Evolutionary conservation across 2,797 vertebrate genomes (phyloP).

Genomic region (Onychomys leucogaster): DNA sequence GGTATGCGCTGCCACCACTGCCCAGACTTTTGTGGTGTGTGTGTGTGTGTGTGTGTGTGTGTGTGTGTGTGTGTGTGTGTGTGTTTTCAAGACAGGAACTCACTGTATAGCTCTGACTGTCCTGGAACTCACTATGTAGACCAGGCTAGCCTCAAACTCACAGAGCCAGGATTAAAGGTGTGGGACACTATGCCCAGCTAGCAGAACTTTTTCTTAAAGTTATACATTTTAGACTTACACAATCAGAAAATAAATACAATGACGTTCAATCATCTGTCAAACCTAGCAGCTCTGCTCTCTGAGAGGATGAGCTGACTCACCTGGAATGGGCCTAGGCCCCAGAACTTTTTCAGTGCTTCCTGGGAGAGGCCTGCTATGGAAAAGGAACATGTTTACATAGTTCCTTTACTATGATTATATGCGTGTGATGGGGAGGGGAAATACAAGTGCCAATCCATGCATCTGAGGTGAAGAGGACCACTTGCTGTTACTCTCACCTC

Average conservation of each 20-base stretch:
- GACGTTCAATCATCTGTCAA: neutral
- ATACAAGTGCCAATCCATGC: too few relatives aligned
- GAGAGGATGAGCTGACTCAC: neutral
- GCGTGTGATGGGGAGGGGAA: neutral
- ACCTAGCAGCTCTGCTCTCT: neutral
- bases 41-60: neutral
- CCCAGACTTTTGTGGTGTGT: too few relatives aligned
- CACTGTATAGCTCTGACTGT: neutral
- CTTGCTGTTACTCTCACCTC: neutral
- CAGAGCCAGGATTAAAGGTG: neutral
- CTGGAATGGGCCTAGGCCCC: neutral
- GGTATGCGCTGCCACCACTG: too few relatives aligned
- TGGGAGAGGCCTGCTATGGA: neutral
- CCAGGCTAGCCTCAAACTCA: neutral
- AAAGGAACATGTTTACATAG: neutral
- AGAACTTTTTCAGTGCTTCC: neutral
- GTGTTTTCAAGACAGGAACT: neutral
- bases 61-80: neutral
- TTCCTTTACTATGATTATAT: neutral
- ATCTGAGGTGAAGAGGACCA: neutral
- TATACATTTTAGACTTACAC: neutral
- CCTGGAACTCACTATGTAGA: neutral
- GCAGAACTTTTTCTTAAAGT: constrained; percentile 15
- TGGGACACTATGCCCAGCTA: neutral
- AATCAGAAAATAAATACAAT: neutral